Base-by-base conservation (phyloP, 1,140 invertebrate genomes). In the Venturia canescens region DNA sequence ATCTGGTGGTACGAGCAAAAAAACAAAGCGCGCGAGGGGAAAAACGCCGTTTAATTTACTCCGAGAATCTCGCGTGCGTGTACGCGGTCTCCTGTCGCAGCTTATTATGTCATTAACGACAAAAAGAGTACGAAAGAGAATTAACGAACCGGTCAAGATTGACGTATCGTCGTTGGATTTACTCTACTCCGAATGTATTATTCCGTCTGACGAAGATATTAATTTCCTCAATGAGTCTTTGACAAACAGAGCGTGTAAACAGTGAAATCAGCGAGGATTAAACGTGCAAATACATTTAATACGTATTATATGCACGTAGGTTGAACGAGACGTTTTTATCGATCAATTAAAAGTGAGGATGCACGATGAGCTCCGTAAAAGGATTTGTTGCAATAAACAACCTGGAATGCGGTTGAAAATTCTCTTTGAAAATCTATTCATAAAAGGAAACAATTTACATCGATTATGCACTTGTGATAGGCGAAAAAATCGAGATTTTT, bases 261-360 rank as follows among this genome's bases (percentile, higher is more conserved):
- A 63, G 23, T 26, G 16, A 63, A 11, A 63, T 53, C 1, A 3
- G 13, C 60, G 60, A 63, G 21, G n/a, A 63, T 63, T 63, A 26
- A 23, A 63, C 23, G 60, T 63, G 11, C 9, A 26, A 63, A 63
- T 26, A 26, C 4, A 26, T 13, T 23, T 26, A 18, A 63, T 44
- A 27, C 21, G 23, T 26, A 63, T 63, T 63, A 63, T 63, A 23
- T 3, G n/a, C 27, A 63, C 11, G 9, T 26, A 11, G 18, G 5
- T 57, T 69, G 29, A 31, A 69, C 27, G 66, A 23, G 29, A 15
- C 13, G n/a, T 34, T 69, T 69, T 69, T 69, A 69, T 69, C 18
- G 66, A 69, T 69, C 66, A 69, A 69, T 69, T 69, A 69, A 69
- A 69, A 69, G 11, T 31, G 66, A 31, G 31, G 26, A 69, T 15